A percentile compares a stretch with the other conserved stretches of the same genome.
Evolutionary conservation across 92 coral and sea anemone species (phyloP).

Genomic region (Parazoanthus atlanticus): DNA sequence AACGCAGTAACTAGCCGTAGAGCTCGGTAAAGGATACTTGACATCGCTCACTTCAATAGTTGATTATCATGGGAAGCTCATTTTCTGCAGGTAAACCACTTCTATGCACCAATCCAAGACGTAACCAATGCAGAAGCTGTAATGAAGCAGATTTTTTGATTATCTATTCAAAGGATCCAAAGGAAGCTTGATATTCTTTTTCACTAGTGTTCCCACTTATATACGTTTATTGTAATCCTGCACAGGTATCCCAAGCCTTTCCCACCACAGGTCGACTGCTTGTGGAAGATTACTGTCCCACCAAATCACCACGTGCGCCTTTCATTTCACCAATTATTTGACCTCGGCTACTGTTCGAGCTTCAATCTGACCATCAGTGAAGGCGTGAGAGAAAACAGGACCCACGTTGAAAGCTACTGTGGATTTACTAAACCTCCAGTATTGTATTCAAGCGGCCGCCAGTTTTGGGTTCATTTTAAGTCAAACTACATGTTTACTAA

Average conservation of each 20-base stretch:
- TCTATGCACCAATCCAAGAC: too few species aligned
- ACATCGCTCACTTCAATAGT: too few species aligned
- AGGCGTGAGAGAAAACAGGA: not conserved
- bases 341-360: slow-evolving; percentile 16
- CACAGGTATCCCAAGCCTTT: slow-evolving; percentile 35
- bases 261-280: slow-evolving; percentile 31
- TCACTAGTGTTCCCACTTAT: too few species aligned
- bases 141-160: too few species aligned
- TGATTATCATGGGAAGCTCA: too few species aligned
- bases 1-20: too few species aligned
- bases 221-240: not conserved
- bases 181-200: too few species aligned
- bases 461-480: slow-evolving; percentile 15
- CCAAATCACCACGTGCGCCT: slow-evolving; percentile 26
- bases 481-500: not conserved
- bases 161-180: too few species aligned
- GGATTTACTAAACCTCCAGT: not conserved
- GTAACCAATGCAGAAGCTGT: too few species aligned
- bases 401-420: slow-evolving; percentile 7
- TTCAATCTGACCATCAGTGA: slow-evolving; percentile 16
- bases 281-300: slow-evolving; percentile 37
- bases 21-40: too few species aligned
- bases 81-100: too few species aligned
- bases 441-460: not conserved
- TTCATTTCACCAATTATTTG: not conserved